phyloP scores from a whole-genome alignment of 2,888 invertebrate species.

The Eutolmus rufibarbis region DNA sequence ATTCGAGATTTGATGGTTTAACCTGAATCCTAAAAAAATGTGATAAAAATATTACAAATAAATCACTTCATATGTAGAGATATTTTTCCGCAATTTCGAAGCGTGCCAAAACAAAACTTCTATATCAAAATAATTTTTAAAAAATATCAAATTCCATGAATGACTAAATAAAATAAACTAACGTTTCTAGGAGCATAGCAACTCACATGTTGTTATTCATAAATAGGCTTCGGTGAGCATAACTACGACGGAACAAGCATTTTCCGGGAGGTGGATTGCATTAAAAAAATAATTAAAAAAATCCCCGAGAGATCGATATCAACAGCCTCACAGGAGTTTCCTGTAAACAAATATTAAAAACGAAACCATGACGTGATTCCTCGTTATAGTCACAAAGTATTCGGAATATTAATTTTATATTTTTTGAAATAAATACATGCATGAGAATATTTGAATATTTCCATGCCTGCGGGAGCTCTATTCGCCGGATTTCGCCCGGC shows the following conservation, averaged over 20 bases:
- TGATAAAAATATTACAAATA: too few relatives aligned
- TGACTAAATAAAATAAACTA: not conserved
- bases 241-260: not conserved
- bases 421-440: not conserved
- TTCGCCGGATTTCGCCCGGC: not conserved
- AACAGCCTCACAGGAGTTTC: not conserved
- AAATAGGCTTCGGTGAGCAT: not conserved
- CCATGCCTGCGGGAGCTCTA: not conserved
- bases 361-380: not conserved
- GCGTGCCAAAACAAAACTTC: too few relatives aligned
- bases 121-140: not conserved
- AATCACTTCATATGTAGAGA: not conserved
- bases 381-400: not conserved
- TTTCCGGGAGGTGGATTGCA: not conserved
- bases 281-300: not conserved
- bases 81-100: not conserved
- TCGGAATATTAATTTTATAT: not conserved
- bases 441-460: not conserved
- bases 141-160: not conserved
- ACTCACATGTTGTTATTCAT: not conserved
- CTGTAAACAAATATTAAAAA: not conserved
- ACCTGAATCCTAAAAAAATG: too few relatives aligned
- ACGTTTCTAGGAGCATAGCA: not conserved
- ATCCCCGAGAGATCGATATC: not conserved
- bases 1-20: too few relatives aligned